Conservation (phyloP, 2,113 vertebrate species). For the Coracopsis vasa region DNA sequence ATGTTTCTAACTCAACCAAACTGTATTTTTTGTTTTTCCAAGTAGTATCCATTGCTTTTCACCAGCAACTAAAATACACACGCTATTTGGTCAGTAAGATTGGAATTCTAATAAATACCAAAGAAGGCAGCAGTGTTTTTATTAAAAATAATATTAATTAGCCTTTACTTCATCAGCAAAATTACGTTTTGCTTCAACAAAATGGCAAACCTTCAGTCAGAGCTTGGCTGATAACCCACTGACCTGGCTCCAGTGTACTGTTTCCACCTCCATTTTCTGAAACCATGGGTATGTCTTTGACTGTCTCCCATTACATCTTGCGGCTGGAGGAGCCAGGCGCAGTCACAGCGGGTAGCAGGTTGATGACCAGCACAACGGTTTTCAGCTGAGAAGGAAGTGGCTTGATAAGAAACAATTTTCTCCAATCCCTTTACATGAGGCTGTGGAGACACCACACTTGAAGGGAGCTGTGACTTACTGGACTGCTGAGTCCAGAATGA, state of each 20-base stretch:
- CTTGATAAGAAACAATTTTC: background rate
- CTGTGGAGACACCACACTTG: accelerated
- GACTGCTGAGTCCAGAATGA: background rate
- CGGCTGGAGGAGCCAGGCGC: background rate
- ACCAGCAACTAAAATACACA: background rate
- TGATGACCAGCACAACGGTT: background rate
- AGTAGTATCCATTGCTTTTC: background rate
- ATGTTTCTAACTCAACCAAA: background rate
- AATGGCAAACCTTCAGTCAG: background rate
- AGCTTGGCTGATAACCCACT: background rate
- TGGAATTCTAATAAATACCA: too few relatives aligned
- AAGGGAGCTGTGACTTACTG: background rate
- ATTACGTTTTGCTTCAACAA: background rate
- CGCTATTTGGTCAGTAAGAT: too few relatives aligned
- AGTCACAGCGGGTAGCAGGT: accelerated
- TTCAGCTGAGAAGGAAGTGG: background rate
- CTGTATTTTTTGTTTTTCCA: background rate
- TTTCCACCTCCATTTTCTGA: background rate
- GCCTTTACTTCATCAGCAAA: background rate
- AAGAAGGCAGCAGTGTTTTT: background rate
- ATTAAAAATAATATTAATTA: background rate
- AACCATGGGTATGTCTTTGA: background rate
- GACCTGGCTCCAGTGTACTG: accelerated
- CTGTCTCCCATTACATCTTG: background rate
- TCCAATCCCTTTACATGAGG: background rate